phyloP scores from a whole-genome alignment of 2,888 invertebrate species.

The Tetragnatha montana region DNA sequence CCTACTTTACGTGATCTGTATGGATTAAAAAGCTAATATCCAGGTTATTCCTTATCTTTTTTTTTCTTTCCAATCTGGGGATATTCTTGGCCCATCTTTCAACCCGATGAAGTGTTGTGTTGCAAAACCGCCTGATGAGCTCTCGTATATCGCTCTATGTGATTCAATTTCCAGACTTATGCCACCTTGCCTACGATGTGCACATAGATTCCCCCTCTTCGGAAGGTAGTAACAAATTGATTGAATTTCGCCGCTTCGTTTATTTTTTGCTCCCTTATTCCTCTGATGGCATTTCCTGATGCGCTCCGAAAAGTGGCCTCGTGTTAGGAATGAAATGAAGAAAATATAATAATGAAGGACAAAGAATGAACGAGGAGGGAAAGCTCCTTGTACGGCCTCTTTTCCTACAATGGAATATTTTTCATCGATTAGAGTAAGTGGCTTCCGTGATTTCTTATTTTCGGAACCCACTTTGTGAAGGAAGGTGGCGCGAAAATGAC shows the following conservation, averaged over 20 bases:
- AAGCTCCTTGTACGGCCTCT: slow-evolving; percentile 6
- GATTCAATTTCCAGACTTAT: slow-evolving; percentile 43
- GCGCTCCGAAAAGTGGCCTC: slow-evolving; percentile 32
- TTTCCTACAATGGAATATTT: slow-evolving; percentile 35
- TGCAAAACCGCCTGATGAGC: no score
- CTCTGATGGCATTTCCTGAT: slow-evolving; percentile 33
- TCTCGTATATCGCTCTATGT: not conserved
- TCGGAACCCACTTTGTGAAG: not conserved
- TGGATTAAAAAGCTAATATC: no score
- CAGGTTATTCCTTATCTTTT: no score
- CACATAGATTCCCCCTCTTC: slow-evolving; percentile 16
- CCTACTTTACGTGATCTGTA: no score
- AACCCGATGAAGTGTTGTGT: no score
- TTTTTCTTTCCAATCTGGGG: no score
- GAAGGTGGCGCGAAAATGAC: not conserved
- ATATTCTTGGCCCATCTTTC: no score
- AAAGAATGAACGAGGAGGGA: slow-evolving; percentile 1
- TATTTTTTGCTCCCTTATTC: slow-evolving; percentile 19
- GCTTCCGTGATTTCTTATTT: not conserved
- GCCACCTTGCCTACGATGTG: not conserved
- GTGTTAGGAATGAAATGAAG: slow-evolving; percentile 16
- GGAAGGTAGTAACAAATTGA: slow-evolving; percentile 57
- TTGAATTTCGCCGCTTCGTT: slow-evolving; percentile 46
- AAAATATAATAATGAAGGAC: not conserved
- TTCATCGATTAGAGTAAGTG: slow-evolving; percentile 34